Evolutionary conservation across 2,797 vertebrate species (phyloP).

Genomic region (Pseudomugil gertrudae): DNA sequence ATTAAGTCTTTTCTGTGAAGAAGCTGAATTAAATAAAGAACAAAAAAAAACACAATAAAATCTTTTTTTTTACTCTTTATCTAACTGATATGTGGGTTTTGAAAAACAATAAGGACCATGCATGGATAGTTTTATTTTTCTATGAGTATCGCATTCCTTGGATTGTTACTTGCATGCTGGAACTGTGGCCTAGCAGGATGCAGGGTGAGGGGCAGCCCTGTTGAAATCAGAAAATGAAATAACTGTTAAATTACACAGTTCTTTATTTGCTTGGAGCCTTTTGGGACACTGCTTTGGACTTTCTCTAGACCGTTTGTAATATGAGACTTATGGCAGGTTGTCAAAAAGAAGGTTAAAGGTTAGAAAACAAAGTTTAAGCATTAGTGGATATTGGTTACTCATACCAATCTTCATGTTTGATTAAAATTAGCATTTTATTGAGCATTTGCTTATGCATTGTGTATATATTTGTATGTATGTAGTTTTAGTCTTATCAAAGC

Average conservation of each 20-base stretch:
- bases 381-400: neutral
- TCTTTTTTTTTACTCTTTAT: too few species aligned
- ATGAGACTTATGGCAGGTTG: slow-evolving; percentile 26
- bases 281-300: slow-evolving; percentile 27
- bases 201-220: neutral
- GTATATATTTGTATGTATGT: too few species aligned
- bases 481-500: neutral
- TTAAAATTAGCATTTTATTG: neutral
- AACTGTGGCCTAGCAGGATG: slow-evolving; percentile 5
- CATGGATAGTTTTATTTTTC: too few species aligned
- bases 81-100: too few species aligned
- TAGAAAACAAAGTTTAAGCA: too few species aligned
- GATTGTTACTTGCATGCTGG: too few species aligned
- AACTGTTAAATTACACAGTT: slow-evolving; percentile 49
- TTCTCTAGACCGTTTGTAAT: slow-evolving; percentile 23
- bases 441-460: too few species aligned
- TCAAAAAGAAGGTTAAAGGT: neutral
- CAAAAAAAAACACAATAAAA: too few species aligned
- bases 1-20: too few species aligned
- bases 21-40: too few species aligned
- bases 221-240: slow-evolving; percentile 41
- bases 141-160: too few species aligned
- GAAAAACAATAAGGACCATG: too few species aligned
- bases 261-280: slow-evolving; percentile 35
- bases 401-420: neutral